Conservation (phyloP, 2,888 invertebrate species). For the Thyatira batis region DNA sequence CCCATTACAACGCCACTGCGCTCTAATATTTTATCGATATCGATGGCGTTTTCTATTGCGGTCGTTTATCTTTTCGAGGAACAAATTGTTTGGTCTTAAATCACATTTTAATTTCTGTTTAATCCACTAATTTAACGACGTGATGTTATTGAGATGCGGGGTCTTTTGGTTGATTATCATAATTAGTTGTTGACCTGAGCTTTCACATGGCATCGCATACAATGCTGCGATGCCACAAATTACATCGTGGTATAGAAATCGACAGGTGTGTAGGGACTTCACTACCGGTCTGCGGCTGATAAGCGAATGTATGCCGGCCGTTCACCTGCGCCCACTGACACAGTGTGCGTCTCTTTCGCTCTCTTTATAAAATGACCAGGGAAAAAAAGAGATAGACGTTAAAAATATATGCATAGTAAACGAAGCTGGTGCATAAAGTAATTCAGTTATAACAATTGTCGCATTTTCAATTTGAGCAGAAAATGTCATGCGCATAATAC, state of each 20-base stretch:
- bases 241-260: slow-evolving; percentile 39
- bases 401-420: slow-evolving; percentile 28
- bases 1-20: slow-evolving; percentile 34
- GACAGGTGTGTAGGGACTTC: slow-evolving; percentile 66
- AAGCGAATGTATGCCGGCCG: slow-evolving; percentile 78
- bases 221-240: slow-evolving; percentile 15
- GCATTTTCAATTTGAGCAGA: slow-evolving; percentile 60
- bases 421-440: slow-evolving; percentile 50
- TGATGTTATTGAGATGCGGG: not conserved
- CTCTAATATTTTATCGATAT: slow-evolving; percentile 38
- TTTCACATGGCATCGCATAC: slow-evolving; percentile 26
- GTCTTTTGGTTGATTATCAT: slow-evolving; percentile 10
- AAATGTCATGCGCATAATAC: too few relatives aligned
- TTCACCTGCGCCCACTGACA: slow-evolving; percentile 78
- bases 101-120: slow-evolving; percentile 11
- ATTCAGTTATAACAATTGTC: slow-evolving; percentile 52
- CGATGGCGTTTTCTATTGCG: slow-evolving; percentile 38
- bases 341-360: slow-evolving; percentile 57
- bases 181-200: slow-evolving; percentile 25
- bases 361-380: slow-evolving; percentile 22
- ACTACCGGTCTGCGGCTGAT: slow-evolving; percentile 71
- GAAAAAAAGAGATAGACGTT: slow-evolving; percentile 36
- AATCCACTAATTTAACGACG: slow-evolving; percentile 8
- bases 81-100: slow-evolving; percentile 5
- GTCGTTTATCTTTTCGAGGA: slow-evolving; percentile 23